Base-by-base conservation (phyloP, 2,888 invertebrate genomes). In the Stenodema calcarata region DNA sequence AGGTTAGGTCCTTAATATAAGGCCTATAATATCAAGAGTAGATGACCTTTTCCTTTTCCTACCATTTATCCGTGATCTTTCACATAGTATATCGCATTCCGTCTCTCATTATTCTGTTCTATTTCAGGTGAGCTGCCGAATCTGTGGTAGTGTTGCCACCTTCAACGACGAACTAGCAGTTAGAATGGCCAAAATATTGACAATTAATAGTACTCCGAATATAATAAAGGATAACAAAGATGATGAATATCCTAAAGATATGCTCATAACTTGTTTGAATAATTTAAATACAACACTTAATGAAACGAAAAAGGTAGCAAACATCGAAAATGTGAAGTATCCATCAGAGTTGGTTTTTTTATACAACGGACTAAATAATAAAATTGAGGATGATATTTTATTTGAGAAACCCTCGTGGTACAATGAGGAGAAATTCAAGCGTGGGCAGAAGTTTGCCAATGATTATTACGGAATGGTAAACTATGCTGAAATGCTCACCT, bases 371-470 rank as follows among this genome's bases (percentile, higher is more conserved):
- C 11, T 23, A 44, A 18, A 44, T 41, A 23, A 78, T 14, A 44
- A 42, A 47, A 18, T 78, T 2, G 78, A 30, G 0, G 78, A 80
- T n/a, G 28, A 80, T 80, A 1, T 70, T 28, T 41, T 70, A 14
- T 88, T 90, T 1, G 87, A 89, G 0, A 89, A 88, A 73, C 92
- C 92, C 0, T 89, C 90, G 1, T 92, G 92, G 92, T 88, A 92
- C 41, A 91, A 92, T 88, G 89, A 90, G 83, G 91, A 91, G 0
- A 91, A 91, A 80, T 92, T 92, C 87, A 89, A 90, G 30, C 90
- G 91, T 11, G 93, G 93, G 0, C 92, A 92, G 88, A 89, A 90
- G 28, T 92, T 93, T 88, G 92, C 92, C 11, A 88, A 88, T 47
- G 90, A 91, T 27, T 89, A 92, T 88, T 88, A 91, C 11, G 90